A percentile compares a stretch with the other conserved stretches of the same genome.
Evolutionary conservation across 2,888 invertebrate genomes (phyloP).

Genomic region (Gnatocerus cornutus): DNA sequence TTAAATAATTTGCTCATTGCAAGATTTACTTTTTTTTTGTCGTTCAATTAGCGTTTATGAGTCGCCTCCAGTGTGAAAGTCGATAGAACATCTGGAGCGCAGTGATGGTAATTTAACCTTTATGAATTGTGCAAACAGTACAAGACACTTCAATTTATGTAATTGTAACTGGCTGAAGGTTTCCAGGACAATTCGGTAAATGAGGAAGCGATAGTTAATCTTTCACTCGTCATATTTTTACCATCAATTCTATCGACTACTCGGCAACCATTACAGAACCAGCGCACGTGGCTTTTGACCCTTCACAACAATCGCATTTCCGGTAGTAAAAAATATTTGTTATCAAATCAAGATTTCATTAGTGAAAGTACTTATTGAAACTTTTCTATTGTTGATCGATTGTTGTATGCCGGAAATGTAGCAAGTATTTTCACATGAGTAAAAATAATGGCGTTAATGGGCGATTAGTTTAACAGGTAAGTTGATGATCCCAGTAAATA

Average conservation of each 20-base stretch:
- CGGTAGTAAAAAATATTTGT: background rate
- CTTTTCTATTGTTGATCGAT: background rate
- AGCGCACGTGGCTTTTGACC: background rate
- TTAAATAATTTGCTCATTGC: background rate
- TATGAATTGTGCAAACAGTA: slow-evolving; percentile 27
- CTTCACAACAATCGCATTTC: background rate
- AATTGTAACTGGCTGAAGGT: slow-evolving; percentile 34
- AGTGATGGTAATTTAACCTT: slow-evolving; percentile 28
- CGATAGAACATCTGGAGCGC: slow-evolving; percentile 25
- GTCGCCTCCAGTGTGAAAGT: slow-evolving; percentile 33
- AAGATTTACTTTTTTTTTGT: background rate
- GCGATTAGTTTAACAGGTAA: background rate
- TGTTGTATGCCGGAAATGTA: background rate
- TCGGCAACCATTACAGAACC: background rate
- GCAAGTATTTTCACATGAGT: background rate
- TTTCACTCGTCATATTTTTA: background rate
- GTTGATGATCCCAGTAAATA: background rate
- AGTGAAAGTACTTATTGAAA: background rate
- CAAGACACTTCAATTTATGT: slow-evolving; percentile 31
- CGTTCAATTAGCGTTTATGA: background rate
- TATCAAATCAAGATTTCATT: background rate
- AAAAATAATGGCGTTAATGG: background rate
- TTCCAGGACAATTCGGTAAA: background rate
- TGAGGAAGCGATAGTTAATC: slow-evolving; percentile 7
- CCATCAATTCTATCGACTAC: background rate